Base-by-base conservation (phyloP, 2,888 invertebrate species). In the Eristalis arbustorum region DNA sequence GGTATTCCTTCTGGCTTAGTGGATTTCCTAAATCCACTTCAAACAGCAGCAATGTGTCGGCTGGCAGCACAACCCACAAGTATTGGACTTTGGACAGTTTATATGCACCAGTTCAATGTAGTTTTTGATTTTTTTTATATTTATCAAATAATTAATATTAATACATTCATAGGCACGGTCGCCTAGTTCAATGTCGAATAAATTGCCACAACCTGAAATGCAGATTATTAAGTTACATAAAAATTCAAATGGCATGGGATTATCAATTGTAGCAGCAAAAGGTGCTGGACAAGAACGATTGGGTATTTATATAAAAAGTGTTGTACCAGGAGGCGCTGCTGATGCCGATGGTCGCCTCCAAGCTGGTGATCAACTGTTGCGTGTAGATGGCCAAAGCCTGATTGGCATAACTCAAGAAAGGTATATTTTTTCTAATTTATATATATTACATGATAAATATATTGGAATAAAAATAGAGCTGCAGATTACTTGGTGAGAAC, bases 261-360 rank as follows among this genome's bases (percentile, higher is more conserved):
- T 99, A 90, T 99, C 98, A 91, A 99, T 99, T 90, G 99, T 99
- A 3, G 99, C 99, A 11, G 99, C 99, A 31, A 98, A 98, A 95
- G 96, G 96, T 28, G 95, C 96, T 68, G 96, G 96, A 4, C 96
- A 97, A 91, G 95, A 95, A 90, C 95, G 98, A 89, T 94, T 98
- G 85, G 99, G 99, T 63, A 99, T 99, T 92, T 99, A 99, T 94
- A 98, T 99, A 88, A 99, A 99, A 94, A 98, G 98, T 23, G 99
- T 99, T 34, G 99, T 99, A 56, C 96, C 98, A 84, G 98, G 97
- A 75, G 98, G 98, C 57, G 97, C 98, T 79, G 98, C 98, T 3
- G 97, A 97, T 91, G 96, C 96, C 78, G 99, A 99, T 94, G 98
- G 99, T 0, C 95, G 99, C 68, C 94, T 99, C 79, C 97, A 98